Evolutionary conservation across 2,888 invertebrate species (phyloP).

Genomic region (Zaprionus obscuricornis): DNA sequence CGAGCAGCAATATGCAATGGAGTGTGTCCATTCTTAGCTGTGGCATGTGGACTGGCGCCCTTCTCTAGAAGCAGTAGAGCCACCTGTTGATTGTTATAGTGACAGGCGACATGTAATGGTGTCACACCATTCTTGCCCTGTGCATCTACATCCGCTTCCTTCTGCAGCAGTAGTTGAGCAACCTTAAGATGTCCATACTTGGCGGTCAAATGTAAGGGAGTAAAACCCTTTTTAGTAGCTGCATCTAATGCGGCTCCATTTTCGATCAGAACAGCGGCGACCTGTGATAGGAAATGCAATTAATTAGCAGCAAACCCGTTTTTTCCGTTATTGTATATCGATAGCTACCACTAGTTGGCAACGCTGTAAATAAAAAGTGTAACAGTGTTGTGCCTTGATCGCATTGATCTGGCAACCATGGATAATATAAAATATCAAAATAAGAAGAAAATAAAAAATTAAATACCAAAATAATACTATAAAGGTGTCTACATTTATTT

Average conservation of each 20-base stretch:
- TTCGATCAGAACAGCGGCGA: conserved; percentile 96
- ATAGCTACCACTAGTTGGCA: not conserved
- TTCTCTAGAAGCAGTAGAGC: conserved; percentile 96
- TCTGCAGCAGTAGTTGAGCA: conserved; percentile 95
- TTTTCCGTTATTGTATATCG: conserved; percentile 2
- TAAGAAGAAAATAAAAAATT: conserved; percentile 9
- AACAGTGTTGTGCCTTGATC: no score
- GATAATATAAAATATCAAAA: conserved; percentile 12
- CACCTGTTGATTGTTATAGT: conserved; percentile 98
- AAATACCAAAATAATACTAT: conserved; percentile 37
- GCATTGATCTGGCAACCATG: no score
- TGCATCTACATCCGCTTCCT: conserved; percentile 97
- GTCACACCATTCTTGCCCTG: conserved; percentile 99
- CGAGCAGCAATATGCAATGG: conserved; percentile 99
- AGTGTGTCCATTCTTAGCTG: conserved; percentile 99
- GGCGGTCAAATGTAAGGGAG: conserved; percentile 98
- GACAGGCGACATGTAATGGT: conserved; percentile 98
- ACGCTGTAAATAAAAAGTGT: not conserved
- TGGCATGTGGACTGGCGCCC: conserved; percentile 92
- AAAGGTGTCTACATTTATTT: conserved; percentile 56
- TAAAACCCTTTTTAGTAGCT: conserved; percentile 99
- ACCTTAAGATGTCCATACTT: conserved; percentile 99
- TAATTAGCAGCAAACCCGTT: conserved; percentile 4
- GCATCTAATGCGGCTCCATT: conserved; percentile 97
- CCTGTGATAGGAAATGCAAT: conserved; percentile 84